These are phyloP conservation scores for Lophius americanus DNA, from an alignment of 2,797 vertebrate genomes.

Conservation along the genomic window DNA sequence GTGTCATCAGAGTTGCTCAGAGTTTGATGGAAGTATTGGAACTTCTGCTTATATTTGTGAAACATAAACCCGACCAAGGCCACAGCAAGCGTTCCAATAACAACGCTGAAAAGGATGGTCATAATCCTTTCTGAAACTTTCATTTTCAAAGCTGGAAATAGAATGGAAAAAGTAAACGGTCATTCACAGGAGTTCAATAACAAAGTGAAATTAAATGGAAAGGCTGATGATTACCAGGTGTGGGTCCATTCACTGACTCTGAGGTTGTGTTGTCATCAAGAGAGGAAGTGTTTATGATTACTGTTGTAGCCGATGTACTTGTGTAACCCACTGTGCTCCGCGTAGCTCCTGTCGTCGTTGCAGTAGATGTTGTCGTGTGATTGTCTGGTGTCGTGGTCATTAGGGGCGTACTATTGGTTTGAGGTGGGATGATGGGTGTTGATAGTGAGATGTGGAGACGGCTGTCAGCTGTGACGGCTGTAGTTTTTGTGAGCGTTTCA, in stretches of 20 bases:
- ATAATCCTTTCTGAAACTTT: constrained; percentile 73
- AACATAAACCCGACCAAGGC: constrained; percentile 61
- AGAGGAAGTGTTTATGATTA: constrained; percentile 26
- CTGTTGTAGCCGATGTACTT: constrained; percentile 35
- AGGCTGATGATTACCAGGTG: constrained; percentile 49
- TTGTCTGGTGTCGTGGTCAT: constrained; percentile 9
- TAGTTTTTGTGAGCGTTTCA: constrained; percentile 9
- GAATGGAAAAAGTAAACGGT: constrained; percentile 2
- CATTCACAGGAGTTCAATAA: background rate
- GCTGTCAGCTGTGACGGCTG: constrained; percentile 18
- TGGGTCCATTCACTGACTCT: constrained; percentile 12
- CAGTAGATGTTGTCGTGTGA: constrained; percentile 16
- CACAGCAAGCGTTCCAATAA: constrained; percentile 71
- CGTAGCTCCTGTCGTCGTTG: constrained; percentile 2
- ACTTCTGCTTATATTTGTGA: constrained; percentile 71
- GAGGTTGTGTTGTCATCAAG: constrained; percentile 23
- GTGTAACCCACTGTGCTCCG: constrained; percentile 32
- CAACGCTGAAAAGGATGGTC: constrained; percentile 77
- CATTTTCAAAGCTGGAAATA: constrained; percentile 48
- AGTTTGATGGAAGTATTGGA: constrained; percentile 81
- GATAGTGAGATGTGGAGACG: constrained; percentile 30
- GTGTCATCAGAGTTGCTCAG: constrained; percentile 73
- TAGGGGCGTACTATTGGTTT: constrained; percentile 18
- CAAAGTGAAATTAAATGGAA: background rate
- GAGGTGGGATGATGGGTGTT: constrained; percentile 29